phyloP scores from a whole-genome alignment of 1,140 invertebrate species.

The Bombus superbus region DNA sequence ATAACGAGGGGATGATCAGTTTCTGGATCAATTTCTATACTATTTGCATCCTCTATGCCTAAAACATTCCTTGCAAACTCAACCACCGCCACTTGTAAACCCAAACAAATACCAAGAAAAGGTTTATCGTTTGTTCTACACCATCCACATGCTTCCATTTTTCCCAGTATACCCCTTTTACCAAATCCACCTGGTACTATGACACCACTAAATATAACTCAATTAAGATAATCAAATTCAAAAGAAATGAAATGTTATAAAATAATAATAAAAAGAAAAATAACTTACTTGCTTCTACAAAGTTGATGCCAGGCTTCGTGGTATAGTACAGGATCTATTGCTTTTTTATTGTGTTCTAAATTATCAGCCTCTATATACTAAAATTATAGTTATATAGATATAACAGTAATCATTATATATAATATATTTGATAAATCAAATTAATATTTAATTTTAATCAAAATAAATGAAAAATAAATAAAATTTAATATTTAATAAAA shows the following conservation, averaged over 20 bases:
- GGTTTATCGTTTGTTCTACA: conserved; percentile 95
- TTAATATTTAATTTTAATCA: too few relatives aligned
- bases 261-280: conserved; percentile 31
- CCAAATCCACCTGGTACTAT: conserved; percentile 99
- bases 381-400: conserved; percentile 61
- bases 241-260: conserved; percentile 20
- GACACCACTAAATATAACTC: conserved; percentile 88
- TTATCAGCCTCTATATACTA: conserved; percentile 95
- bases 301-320: conserved; percentile 97
- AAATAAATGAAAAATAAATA: too few relatives aligned
- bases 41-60: conserved; percentile 90
- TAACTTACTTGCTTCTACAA: conserved; percentile 92
- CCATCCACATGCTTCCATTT: conserved; percentile 96
- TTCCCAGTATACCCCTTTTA: conserved; percentile 97
- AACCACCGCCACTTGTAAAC: conserved; percentile 98
- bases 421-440: too few relatives aligned
- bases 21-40: conserved; percentile 92
- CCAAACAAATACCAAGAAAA: conserved; percentile 97
- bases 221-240: conserved; percentile 15
- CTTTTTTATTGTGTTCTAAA: conserved; percentile 90
- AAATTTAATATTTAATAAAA: neutral
- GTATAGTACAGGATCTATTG: conserved; percentile 91
- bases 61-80: conserved; percentile 97
- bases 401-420: conserved; percentile 5
- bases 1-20: conserved; percentile 93